Evolutionary conservation across 2,888 invertebrate species (phyloP).

Genomic region (Balanococcus diminutus): DNA sequence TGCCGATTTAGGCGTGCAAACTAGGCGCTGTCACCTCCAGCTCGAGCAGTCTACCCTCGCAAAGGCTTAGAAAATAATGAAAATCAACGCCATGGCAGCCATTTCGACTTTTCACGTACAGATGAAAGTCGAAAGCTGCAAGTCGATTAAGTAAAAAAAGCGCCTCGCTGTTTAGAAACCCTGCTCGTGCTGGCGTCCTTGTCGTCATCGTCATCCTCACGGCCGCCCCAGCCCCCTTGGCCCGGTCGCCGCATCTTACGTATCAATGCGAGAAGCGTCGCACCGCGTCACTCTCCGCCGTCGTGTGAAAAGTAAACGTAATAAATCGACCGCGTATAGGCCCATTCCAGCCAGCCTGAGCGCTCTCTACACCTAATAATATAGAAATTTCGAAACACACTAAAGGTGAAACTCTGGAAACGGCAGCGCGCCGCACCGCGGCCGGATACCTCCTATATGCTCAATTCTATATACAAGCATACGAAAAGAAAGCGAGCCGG

Average conservation of each 20-base stretch:
- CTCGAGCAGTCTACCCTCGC: too few relatives aligned
- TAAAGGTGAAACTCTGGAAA: slow-evolving; percentile 40
- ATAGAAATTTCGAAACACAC: slow-evolving; percentile 49
- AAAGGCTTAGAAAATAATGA: not conserved
- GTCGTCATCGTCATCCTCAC: not conserved
- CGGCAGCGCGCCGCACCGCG: not conserved
- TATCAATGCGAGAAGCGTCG: not conserved
- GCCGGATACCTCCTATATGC: not conserved
- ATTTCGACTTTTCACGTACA: not conserved
- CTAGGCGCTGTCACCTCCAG: too few relatives aligned
- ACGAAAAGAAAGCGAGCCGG: slow-evolving; percentile 1
- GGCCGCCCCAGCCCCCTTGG: not conserved
- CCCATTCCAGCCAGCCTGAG: not conserved
- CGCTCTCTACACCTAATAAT: slow-evolving; percentile 36
- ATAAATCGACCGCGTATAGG: slow-evolving; percentile 39
- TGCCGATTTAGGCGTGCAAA: not conserved
- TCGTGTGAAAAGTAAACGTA: slow-evolving; percentile 49
- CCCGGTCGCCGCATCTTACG: not conserved
- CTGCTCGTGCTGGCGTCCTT: not conserved
- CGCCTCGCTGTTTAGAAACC: not conserved
- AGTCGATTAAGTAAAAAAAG: not conserved
- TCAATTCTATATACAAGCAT: not conserved
- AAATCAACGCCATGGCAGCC: not conserved
- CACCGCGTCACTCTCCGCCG: not conserved
- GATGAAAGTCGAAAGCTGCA: not conserved